A percentile compares a stretch with the other conserved stretches of the same genome.
These are phyloP conservation scores for Mactromeris polynyma DNA, from an alignment of 2,888 invertebrate genomes.

Conservation along the genomic window DNA sequence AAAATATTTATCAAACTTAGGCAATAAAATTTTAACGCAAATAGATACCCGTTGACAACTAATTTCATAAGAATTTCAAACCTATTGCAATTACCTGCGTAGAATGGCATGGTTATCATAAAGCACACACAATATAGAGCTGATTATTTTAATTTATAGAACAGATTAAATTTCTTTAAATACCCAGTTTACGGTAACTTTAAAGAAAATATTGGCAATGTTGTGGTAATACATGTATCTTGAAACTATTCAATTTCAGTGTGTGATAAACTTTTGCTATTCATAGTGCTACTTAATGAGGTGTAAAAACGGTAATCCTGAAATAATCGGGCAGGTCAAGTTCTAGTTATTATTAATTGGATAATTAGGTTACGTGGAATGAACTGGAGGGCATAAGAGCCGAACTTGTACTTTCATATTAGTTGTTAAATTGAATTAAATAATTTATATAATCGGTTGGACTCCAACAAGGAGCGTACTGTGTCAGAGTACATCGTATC, in stretches of 20 bases:
- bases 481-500: background rate
- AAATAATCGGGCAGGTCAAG: background rate
- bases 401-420: background rate
- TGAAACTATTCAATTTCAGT: background rate
- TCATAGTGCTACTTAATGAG: background rate
- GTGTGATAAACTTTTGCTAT: background rate
- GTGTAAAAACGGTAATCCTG: slow-evolving; percentile 10
- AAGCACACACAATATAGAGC: background rate
- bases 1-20: background rate
- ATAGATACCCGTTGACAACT: background rate
- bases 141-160: background rate
- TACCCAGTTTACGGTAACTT: background rate
- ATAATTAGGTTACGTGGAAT: background rate
- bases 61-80: background rate
- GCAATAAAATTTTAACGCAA: background rate
- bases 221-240: background rate
- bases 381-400: background rate
- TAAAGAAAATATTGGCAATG: slow-evolving; percentile 4
- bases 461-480: background rate
- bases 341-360: background rate
- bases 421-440: background rate
- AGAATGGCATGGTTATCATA: background rate
- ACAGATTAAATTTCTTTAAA: slow-evolving; percentile 17
- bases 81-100: background rate
- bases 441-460: background rate